These are phyloP conservation scores for Orgyia antiqua DNA, from an alignment of 2,888 invertebrate genomes.

Conservation along the genomic window DNA sequence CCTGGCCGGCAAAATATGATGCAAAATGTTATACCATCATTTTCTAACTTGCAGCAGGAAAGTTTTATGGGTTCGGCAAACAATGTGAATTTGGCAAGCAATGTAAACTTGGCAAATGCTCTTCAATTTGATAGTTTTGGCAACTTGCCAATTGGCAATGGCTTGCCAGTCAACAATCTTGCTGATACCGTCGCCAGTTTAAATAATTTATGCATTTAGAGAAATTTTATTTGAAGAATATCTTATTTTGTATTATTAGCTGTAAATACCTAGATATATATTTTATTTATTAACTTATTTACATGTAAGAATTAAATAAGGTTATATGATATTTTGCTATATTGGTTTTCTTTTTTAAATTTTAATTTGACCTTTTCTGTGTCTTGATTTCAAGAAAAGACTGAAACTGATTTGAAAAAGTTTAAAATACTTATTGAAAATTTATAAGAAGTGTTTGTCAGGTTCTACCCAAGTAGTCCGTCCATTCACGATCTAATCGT, in stretches of 20 bases:
- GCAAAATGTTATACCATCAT: not conserved
- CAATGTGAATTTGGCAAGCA: constrained; percentile 9
- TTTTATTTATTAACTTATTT: not conserved
- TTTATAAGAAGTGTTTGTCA: too few relatives aligned
- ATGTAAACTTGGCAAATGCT: constrained; percentile 10
- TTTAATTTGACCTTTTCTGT: too few relatives aligned
- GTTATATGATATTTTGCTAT: too few relatives aligned
- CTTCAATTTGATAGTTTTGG: constrained; percentile 19
- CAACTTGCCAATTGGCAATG: constrained; percentile 34
- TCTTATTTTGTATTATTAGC: constrained; percentile 1
- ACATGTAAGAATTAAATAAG: too few relatives aligned
- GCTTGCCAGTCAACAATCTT: constrained; percentile 38
- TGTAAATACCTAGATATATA: not conserved
- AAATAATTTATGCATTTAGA: constrained; percentile 14
- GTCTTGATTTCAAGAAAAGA: too few relatives aligned
- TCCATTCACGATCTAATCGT: too few relatives aligned
- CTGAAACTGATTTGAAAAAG: too few relatives aligned
- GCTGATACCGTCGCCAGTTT: constrained; percentile 35
- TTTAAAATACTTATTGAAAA: too few relatives aligned
- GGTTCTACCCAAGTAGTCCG: too few relatives aligned
- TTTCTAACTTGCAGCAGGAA: constrained; percentile 3
- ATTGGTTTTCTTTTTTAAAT: too few relatives aligned
- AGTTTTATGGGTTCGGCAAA: constrained; percentile 3
- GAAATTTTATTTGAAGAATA: too few relatives aligned
- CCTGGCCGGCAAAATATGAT: not conserved